phyloP scores from a whole-genome alignment of 2,797 vertebrate species.

The Pseudomugil tenellus region DNA sequence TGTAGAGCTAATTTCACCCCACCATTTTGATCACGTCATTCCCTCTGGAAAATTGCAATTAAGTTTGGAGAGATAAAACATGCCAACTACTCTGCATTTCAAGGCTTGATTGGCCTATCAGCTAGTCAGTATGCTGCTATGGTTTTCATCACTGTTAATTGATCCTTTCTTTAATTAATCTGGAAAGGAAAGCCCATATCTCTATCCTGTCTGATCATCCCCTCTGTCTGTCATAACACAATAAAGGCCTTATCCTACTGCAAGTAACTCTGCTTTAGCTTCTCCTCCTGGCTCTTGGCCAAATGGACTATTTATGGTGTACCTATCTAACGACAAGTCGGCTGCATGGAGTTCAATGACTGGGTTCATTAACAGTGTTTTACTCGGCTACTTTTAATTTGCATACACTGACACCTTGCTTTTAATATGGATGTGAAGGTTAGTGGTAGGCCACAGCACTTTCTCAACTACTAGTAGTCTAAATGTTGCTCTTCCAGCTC shows the following conservation, averaged over 20 bases:
- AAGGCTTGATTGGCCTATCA: constrained; percentile 85
- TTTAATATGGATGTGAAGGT: constrained; percentile 80
- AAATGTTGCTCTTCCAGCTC: constrained; percentile 61
- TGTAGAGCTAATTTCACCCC: constrained; percentile 78
- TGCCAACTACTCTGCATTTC: constrained; percentile 86
- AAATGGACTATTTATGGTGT: constrained; percentile 80
- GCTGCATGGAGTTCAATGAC: constrained; percentile 68
- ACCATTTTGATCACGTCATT: constrained; percentile 84
- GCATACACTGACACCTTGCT: constrained; percentile 75
- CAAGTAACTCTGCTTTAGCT: constrained; percentile 70
- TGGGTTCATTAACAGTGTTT: constrained; percentile 78
- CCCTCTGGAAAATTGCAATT: constrained; percentile 87
- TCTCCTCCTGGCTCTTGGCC: constrained; percentile 72
- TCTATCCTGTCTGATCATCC: constrained; percentile 80
- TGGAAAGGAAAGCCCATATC: constrained; percentile 84
- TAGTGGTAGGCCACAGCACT: constrained; percentile 70
- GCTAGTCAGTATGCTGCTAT: constrained; percentile 82
- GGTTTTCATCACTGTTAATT: constrained; percentile 87
- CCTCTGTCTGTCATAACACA: constrained; percentile 83
- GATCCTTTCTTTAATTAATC: constrained; percentile 89
- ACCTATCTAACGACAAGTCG: constrained; percentile 68
- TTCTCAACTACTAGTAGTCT: constrained; percentile 59
- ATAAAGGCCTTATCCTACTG: constrained; percentile 74
- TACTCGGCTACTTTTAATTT: constrained; percentile 77
- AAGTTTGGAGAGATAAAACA: constrained; percentile 87